These are phyloP conservation scores for Anolis apletophallus DNA, from an alignment of 2,797 vertebrate species.

Conservation along the genomic window DNA sequence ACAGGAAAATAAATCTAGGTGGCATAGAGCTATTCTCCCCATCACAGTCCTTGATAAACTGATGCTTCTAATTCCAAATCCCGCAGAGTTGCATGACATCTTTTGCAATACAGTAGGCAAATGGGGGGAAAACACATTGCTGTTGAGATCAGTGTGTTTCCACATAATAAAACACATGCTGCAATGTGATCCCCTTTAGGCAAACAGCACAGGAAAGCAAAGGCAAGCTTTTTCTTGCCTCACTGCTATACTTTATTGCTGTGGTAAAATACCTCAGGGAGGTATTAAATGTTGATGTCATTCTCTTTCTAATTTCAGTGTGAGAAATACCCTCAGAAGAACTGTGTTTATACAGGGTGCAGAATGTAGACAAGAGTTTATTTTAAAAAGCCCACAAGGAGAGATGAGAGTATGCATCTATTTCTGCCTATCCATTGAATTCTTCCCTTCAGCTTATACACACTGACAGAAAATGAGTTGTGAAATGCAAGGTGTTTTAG, in stretches of 20 bases:
- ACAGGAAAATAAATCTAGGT: background rate
- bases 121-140: slow-evolving; percentile 39
- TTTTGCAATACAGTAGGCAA: slow-evolving; percentile 10
- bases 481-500: slow-evolving; percentile 57
- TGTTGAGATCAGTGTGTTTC: slow-evolving; percentile 43
- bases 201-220: slow-evolving; percentile 59
- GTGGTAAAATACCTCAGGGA: slow-evolving; percentile 64
- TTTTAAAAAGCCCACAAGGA: slow-evolving; percentile 33
- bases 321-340: slow-evolving; percentile 61
- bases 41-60: background rate
- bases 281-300: slow-evolving; percentile 61
- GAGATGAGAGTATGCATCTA: slow-evolving; percentile 60
- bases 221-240: slow-evolving; percentile 51
- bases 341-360: slow-evolving; percentile 63
- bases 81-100: slow-evolving; percentile 23
- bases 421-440: slow-evolving; percentile 51
- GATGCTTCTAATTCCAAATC: slow-evolving; percentile 21
- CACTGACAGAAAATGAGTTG: slow-evolving; percentile 35
- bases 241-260: slow-evolving; percentile 57
- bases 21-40: background rate
- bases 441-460: slow-evolving; percentile 61
- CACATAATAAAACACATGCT: slow-evolving; percentile 66
- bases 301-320: slow-evolving; percentile 59
- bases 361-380: slow-evolving; percentile 33
- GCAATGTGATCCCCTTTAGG: slow-evolving; percentile 56